Evolutionary conservation across 1,140 invertebrate genomes (phyloP), one percentile per base, ranked within the genome.

Genomic region (Proctacanthus coquilletti): DNA sequence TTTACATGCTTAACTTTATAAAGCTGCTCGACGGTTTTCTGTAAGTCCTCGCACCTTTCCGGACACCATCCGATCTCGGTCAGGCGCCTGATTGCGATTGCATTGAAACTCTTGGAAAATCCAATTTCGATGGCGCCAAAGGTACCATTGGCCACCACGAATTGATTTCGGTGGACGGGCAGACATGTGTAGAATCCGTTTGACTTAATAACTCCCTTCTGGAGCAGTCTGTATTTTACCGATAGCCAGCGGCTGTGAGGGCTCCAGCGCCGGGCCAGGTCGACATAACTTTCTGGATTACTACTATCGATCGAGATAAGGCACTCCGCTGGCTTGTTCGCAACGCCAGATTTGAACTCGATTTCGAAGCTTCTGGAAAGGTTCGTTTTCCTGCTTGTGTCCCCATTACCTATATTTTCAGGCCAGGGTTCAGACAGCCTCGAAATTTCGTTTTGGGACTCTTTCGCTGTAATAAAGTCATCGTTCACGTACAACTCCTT

Each of bases 61-160:
- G 29, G 18, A 13, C 21, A 48, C 38, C 37, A 41, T 48, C 2
- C 23, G n/a, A 25, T 8, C 23, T 25, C 23, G 6, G 46, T 40
- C 1, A 56, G 44, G 18, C 45, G 42, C 36, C 55, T 59, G 1
- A 56, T 48, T 5, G 56, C 56, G 15, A 59, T 34, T 13, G 53
- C 45, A 14, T 40, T 38, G 15, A 47, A 41, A 25, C 47, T 40
- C 2, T 30, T 20, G 21, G 45, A 38, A 5, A 59, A 31, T 1
- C 52, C 56, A 18, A 59, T 36, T 21, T 48, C 45, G 4, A 56
- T 45, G 3, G 45, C 33, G 14, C 46, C 50, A 34, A 53, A 59
- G 36, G 50, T 55, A 8, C 53, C 52, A 17, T 25, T 25, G n/a
- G 23, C 23, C 6, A 25, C 23, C 6, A 25, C n/a, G 23, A 25